Evolutionary conservation across 92 coral and sea anemone species (phyloP), one percentile per base, ranked within the genome.

Genomic region (Epizoanthus illoricatus): DNA sequence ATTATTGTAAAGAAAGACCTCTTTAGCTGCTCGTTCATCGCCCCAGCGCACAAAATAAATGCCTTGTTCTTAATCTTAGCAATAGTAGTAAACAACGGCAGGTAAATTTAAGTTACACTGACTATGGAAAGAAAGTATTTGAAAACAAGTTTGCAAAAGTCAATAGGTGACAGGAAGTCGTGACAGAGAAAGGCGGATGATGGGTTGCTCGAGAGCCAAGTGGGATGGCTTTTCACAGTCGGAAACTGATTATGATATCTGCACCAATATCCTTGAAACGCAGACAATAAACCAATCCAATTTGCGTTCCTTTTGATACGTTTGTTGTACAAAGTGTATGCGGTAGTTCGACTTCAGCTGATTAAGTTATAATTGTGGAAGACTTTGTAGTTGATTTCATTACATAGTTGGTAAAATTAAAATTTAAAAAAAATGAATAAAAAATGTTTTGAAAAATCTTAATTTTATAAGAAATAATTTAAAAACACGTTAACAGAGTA

Each of bases 161-260:
- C 61, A 7, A 36, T n/a, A 15, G 57, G 81, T 52, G 56, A 52
- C 56, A 52, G 56, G 56, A 52, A 21, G 39, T 59, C 36, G 33
- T 11, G 0, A 60, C 55, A 59, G n/a, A 9, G 28, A 3, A 23
- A 13, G 54, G 68, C 56, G 81, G 67, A 75, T 11, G 56, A 52
- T 7, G 52, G 36, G 52, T 45, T 57, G 10, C 16, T 17, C 73
- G 15, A 28, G 2, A 28, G 36, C 36, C 36, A 28, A 43, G 60
- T 72, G 11, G 59, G 41, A 52, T 72, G 76, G 76, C 9, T 3
- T 65, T 24, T 36, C 80, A 58, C 80, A 56, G 80, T 74, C 66
- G 80, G 80, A 60, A 24, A 74, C 80, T 58, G 45, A 15, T 16
- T 45, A 41, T 5, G 7, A 5, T 15, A 17, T 73, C 23, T 41